phyloP scores from a whole-genome alignment of 2,113 vertebrate genomes.

The Callorhinus ursinus region DNA sequence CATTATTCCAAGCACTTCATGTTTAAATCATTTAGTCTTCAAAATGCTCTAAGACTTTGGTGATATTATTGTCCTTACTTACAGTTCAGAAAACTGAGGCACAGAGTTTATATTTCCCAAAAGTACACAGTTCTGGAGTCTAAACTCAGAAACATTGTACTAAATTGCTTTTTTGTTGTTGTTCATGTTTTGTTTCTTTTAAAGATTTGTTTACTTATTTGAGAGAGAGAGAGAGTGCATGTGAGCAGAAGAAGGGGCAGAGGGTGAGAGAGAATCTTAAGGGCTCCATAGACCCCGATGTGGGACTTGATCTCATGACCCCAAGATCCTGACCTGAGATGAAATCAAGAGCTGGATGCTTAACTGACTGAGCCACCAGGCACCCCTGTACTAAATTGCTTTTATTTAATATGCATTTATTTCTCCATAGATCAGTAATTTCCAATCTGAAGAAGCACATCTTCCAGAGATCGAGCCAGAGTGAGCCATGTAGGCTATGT shows the following conservation, averaged over 20 bases:
- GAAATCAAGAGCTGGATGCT: neutral
- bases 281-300: neutral
- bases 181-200: neutral
- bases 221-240: neutral
- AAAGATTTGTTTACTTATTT: neutral
- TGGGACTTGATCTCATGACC: neutral
- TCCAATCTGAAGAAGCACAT: neutral
- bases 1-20: neutral
- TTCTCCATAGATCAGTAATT: neutral
- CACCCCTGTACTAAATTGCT: neutral
- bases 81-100: neutral
- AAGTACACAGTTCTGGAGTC: neutral
- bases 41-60: neutral
- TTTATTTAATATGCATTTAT: neutral
- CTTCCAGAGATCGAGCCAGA: neutral
- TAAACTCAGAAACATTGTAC: neutral
- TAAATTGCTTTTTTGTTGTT: neutral
- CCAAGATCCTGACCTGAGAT: neutral
- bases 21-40: neutral
- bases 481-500: neutral
- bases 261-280: neutral
- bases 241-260: neutral
- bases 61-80: neutral
- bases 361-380: neutral
- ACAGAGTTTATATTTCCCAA: neutral